Percentiles rank a stretch among this genome's conserved stretches.
Evolutionary conservation across 2,113 vertebrate species (phyloP).

Genomic region (Brachionichthys hirsutus): DNA sequence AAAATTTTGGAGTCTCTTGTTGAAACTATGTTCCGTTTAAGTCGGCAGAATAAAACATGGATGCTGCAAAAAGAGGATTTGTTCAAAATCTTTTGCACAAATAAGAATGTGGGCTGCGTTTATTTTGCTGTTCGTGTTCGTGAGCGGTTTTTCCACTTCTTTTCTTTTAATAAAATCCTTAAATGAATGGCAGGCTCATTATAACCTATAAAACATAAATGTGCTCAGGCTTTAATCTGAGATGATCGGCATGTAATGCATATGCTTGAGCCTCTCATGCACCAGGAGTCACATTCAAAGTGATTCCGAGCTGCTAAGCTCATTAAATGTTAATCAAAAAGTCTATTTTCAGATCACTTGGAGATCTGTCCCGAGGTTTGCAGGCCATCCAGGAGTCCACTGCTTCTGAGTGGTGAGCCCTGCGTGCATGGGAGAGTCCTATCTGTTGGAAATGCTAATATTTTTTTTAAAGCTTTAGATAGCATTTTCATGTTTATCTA

Average conservation of each 20-base stretch:
- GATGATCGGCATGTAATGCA: constrained; percentile 39
- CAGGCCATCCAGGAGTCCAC: constrained; percentile 64
- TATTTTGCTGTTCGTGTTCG: too few species aligned
- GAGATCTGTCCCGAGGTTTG: constrained; percentile 78
- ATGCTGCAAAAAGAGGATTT: not conserved
- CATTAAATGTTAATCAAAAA: constrained; percentile 84
- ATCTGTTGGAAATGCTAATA: constrained; percentile 10
- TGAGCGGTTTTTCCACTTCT: too few species aligned
- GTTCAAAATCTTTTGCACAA: too few species aligned
- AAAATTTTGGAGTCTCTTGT: not conserved
- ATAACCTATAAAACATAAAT: too few species aligned
- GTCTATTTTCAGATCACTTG: constrained; percentile 80
- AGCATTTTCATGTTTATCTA: not conserved
- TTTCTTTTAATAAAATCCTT: too few species aligned
- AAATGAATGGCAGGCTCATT: too few species aligned
- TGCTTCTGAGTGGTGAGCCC: constrained; percentile 33
- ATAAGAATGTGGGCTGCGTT: too few species aligned
- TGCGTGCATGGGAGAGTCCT: constrained; percentile 15
- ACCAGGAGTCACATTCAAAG: constrained; percentile 73
- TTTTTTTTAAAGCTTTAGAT: not conserved
- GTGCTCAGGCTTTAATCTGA: constrained; percentile 1
- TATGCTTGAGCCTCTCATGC: constrained; percentile 34
- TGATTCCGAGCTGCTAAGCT: constrained; percentile 75
- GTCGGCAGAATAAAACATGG: too few species aligned
- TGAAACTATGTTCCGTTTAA: too few species aligned